phyloP scores from a whole-genome alignment of 2,797 vertebrate genomes.

The Enteromius paludinosus region DNA sequence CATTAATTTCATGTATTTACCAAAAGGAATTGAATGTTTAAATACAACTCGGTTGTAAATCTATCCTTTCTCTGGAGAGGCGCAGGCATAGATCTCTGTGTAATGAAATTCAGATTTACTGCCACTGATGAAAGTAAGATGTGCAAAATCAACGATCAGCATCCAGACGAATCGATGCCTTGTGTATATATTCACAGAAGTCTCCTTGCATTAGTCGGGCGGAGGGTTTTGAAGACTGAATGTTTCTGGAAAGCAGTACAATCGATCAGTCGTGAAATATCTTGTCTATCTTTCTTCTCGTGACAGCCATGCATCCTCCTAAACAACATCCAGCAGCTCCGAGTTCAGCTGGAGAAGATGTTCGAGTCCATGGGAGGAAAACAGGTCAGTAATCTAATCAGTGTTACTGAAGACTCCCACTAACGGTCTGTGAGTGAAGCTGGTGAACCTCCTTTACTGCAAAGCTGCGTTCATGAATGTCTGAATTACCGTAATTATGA shows the following conservation, averaged over 20 bases:
- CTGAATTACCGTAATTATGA: neutral
- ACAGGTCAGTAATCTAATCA: conserved; percentile 82
- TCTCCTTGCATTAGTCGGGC: neutral
- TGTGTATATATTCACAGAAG: conserved; percentile 9
- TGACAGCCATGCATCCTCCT: conserved; percentile 93
- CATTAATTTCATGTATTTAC: neutral
- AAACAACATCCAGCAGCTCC: conserved; percentile 96
- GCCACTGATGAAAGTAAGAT: conserved; percentile 11
- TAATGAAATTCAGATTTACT: conserved; percentile 28
- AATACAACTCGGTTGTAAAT: neutral
- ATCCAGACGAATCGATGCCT: neutral
- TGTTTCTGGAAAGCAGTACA: neutral
- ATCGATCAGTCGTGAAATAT: conserved; percentile 24
- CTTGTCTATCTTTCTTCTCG: conserved; percentile 22
- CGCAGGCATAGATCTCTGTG: neutral
- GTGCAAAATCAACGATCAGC: conserved; percentile 6
- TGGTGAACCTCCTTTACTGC: neutral
- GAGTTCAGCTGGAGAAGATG: conserved; percentile 98
- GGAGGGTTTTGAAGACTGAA: neutral
- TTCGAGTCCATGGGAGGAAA: conserved; percentile 99
- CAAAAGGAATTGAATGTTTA: neutral
- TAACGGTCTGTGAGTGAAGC: neutral
- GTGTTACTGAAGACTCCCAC: conserved; percentile 47
- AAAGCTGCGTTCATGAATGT: conserved; percentile 1
- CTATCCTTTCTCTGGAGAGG: neutral